These are phyloP conservation scores for Propithecus deckenii DNA, from an alignment of 2,797 vertebrate species.

Conservation along the genomic window DNA sequence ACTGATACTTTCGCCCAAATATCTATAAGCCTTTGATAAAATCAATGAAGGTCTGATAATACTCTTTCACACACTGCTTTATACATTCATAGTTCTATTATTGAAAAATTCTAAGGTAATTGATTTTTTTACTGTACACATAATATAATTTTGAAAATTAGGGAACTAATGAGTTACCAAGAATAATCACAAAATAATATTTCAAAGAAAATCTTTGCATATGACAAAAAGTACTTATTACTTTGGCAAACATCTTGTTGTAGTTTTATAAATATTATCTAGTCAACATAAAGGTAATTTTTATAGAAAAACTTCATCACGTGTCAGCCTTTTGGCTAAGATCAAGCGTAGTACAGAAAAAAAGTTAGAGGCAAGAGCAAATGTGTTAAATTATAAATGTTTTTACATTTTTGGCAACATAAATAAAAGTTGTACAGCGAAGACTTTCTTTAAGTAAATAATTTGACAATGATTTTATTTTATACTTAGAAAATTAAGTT, in stretches of 20 bases:
- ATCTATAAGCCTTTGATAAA: not conserved
- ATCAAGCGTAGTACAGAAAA: no score
- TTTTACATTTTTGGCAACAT: slow-evolving; percentile 16
- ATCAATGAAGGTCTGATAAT: not conserved
- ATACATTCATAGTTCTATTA: not conserved
- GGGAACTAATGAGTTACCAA: slow-evolving; percentile 4
- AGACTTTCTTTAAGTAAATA: not conserved
- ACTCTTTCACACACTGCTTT: not conserved
- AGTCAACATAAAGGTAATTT: not conserved
- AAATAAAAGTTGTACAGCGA: not conserved
- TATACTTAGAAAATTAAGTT: not conserved
- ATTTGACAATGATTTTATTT: slow-evolving; percentile 12
- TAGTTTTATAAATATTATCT: not conserved
- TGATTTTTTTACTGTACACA: not conserved
- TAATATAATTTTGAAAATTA: slow-evolving; percentile 22
- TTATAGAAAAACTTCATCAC: not conserved
- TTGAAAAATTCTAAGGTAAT: not conserved
- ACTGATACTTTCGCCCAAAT: not conserved
- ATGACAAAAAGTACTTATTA: not conserved
- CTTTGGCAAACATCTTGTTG: not conserved
- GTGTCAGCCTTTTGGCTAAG: no score
- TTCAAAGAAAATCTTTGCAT: not conserved
- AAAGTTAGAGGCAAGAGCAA: not conserved
- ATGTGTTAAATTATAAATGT: not conserved
- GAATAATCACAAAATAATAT: slow-evolving; percentile 27